phyloP scores from a whole-genome alignment of 2,797 vertebrate genomes.

The Squalus acanthias region DNA sequence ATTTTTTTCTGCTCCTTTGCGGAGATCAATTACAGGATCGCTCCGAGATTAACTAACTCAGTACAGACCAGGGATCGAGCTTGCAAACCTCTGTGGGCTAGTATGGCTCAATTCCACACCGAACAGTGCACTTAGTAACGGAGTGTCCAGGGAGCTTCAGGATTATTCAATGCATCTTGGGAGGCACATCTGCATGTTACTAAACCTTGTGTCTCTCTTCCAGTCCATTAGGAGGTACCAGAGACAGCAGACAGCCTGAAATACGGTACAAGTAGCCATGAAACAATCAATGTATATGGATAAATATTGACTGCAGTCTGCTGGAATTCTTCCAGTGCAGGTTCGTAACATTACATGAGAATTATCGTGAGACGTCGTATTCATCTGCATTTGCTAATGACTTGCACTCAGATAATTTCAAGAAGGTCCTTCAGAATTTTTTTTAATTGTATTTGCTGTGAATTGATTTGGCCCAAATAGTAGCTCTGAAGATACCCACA shows the following conservation, averaged over 20 bases:
- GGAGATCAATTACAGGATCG: neutral
- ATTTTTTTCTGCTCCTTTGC: neutral
- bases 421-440: neutral
- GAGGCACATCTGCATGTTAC: neutral
- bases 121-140: neutral
- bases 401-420: neutral
- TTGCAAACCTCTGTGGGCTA: neutral
- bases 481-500: neutral
- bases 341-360: neutral
- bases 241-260: neutral
- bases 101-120: neutral
- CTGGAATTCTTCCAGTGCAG: neutral
- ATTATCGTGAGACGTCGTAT: neutral
- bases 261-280: neutral
- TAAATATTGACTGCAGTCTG: neutral
- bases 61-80: neutral
- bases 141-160: neutral
- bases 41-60: neutral
- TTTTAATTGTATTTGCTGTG: neutral
- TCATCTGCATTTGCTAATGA: neutral
- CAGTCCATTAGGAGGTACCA: neutral
- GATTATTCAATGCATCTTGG: neutral
- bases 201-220: neutral
- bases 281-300: neutral
- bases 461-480: neutral